Evolutionary conservation across 2,888 invertebrate genomes (phyloP), one percentile per base, ranked within the genome.

Genomic region (Neoscelio sp.): DNA sequence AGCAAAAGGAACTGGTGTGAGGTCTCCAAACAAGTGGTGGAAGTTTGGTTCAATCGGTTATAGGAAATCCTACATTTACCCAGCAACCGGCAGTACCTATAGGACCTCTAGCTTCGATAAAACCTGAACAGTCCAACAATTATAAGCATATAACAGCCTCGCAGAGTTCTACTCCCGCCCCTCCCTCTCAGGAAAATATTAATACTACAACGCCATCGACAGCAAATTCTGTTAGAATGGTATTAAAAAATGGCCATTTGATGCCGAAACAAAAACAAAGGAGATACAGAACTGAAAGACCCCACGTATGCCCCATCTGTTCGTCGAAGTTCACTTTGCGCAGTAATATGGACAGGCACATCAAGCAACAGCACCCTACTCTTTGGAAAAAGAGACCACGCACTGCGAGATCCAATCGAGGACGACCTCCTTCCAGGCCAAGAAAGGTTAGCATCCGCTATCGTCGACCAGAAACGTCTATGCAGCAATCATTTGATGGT

Each of bases 261-360:
- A 96, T 97, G 94, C 97, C 97, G 0, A 97, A 97, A 85, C 97
- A 97, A 86, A 97, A 97, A 85, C 97, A 97, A 89, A 91, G 97
- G 52, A 93, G 97, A 38, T 97, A 97, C 87, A 92, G 97, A 74
- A 97, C 97, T 15, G 97, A 98, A 88, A 92, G 97, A 18, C 97
- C 97, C 0, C 98, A 97, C 90, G 95, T 95, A 0, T 98, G 98
- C 89, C 96, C 96, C 70, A 96, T 97, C 87, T 98, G 98, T 90
- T 95, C 96, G 0, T 97, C 97, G 0, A 92, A 96, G 58, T 98
- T 98, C 86, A 98, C 98, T 0, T 91, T 98, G 7, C 93, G 97
- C n/a, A 97, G 97, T 6, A 98, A 98, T 85, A 98, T 98, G 97
- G 98, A 98, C 89, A 93, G 97, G 0, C 98, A 98, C 85, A 96